These are phyloP conservation scores for Athetis lepigone DNA, from an alignment of 2,888 invertebrate genomes.

Conservation along the genomic window DNA sequence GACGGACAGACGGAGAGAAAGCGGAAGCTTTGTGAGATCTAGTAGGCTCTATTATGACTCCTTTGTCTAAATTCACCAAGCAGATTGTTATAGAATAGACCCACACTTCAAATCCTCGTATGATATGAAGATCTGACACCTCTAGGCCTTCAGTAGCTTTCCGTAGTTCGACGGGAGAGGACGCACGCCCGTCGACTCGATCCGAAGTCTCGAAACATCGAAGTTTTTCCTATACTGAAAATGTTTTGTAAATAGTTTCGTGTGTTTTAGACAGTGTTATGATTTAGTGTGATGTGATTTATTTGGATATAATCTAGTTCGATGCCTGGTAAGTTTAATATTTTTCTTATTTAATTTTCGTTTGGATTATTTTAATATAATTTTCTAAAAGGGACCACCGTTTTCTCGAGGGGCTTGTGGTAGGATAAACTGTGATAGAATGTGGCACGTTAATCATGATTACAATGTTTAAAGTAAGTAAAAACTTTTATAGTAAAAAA, in stretches of 20 bases:
- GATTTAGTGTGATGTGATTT: slow-evolving; percentile 66
- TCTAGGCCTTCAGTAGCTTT: slow-evolving; percentile 49
- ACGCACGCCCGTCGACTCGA: slow-evolving; percentile 19
- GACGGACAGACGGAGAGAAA: too few relatives aligned
- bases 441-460: too few relatives aligned
- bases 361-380: not conserved
- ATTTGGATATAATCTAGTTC: slow-evolving; percentile 56
- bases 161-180: slow-evolving; percentile 30
- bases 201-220: slow-evolving; percentile 21
- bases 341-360: not conserved
- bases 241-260: slow-evolving; percentile 24
- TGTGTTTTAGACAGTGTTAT: slow-evolving; percentile 25
- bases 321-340: slow-evolving; percentile 70
- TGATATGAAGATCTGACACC: not conserved
- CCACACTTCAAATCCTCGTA: slow-evolving; percentile 14
- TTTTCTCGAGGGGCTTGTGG: too few relatives aligned
- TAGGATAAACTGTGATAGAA: too few relatives aligned
- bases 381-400: too few relatives aligned
- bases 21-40: too few relatives aligned
- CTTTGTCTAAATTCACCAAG: not conserved
- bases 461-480: too few relatives aligned
- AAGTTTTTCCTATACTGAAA: slow-evolving; percentile 37
- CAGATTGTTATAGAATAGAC: not conserved
- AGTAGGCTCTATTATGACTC: not conserved
- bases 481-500: too few relatives aligned